phyloP scores from a whole-genome alignment of 2,797 vertebrate genomes.

The Lateolabrax maculatus region DNA sequence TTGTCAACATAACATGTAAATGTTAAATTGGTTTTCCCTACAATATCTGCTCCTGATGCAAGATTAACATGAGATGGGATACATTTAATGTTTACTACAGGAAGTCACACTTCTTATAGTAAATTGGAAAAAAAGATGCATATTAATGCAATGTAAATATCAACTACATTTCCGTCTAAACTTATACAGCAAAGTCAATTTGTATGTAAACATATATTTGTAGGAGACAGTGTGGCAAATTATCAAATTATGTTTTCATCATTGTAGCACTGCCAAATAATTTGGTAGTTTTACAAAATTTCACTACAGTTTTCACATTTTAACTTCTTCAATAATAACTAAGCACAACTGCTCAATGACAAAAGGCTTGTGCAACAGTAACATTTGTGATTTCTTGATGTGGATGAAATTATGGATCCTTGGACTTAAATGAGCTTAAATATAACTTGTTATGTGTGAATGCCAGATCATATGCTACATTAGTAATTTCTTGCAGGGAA shows the following conservation, averaged over 20 bases:
- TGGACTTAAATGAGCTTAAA: not conserved
- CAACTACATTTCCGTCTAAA: not conserved
- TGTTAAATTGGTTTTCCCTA: not conserved
- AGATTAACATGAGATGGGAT: too few species aligned
- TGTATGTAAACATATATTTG: not conserved
- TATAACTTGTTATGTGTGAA: not conserved
- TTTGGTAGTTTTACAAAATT: not conserved
- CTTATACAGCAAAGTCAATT: not conserved
- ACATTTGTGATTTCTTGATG: not conserved
- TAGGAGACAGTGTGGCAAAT: not conserved
- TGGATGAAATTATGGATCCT: not conserved
- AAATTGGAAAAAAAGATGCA: not conserved
- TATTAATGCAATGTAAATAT: not conserved
- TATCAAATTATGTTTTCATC: not conserved
- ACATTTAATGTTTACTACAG: too few species aligned
- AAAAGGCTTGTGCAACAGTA: not conserved
- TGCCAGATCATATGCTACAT: not conserved
- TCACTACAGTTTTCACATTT: not conserved
- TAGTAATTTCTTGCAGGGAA: constrained; percentile 4
- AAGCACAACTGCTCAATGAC: not conserved
- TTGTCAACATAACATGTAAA: not conserved
- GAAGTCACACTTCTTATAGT: not conserved
- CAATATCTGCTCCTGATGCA: too few species aligned
- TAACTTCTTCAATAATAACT: not conserved
- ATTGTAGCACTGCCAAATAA: not conserved